Evolutionary conservation across 2,113 vertebrate genomes (phyloP), one percentile per base, ranked within the genome.

Genomic region (Myotis brandtii): DNA sequence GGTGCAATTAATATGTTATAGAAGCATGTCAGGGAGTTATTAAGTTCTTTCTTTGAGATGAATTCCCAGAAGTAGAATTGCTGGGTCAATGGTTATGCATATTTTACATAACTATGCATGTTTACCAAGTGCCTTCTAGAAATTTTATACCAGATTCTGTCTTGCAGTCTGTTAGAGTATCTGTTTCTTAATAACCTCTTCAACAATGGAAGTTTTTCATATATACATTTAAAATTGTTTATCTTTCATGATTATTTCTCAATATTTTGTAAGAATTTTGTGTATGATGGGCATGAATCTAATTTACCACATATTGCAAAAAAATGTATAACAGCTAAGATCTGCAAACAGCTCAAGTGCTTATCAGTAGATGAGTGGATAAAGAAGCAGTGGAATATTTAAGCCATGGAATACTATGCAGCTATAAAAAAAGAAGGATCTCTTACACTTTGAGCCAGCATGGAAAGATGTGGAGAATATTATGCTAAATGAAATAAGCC

Each of bases 61-160:
- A 54, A 80, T 72, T 92, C 18, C 27, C n/a, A 83, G 59, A 91
- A 67, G 40, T 83, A 70, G 20, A 89, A 86, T 86, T 95, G 6
- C 27, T 75, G 16, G 10, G 34, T 69, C 46, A 76, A 12, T 59
- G 21, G 5, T 30, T n/a, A 73, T 46, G 5, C 4, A 86, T 73
- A 62, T 52, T 69, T 93, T 62, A 23, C 0, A 40, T 73, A 80
- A 56, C 10, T 70, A 64, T 67, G 16, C 11, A 59, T 89, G 62
- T 89, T 86, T 81, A 66, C 18, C 30, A 92, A 59, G 3, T 77
- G 9, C 3, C 21, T 80, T 75, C 17, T 10, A 69, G 80, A 67
- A 86, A 75, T 52, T 86, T 66, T 86, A 77, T 59, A 30, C 3
- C 25, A 85, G 1, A 32, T 59, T 72, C 21, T 62, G 16, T 64